phyloP scores from a whole-genome alignment of 2,113 vertebrate species.

The Eublepharis macularius region DNA sequence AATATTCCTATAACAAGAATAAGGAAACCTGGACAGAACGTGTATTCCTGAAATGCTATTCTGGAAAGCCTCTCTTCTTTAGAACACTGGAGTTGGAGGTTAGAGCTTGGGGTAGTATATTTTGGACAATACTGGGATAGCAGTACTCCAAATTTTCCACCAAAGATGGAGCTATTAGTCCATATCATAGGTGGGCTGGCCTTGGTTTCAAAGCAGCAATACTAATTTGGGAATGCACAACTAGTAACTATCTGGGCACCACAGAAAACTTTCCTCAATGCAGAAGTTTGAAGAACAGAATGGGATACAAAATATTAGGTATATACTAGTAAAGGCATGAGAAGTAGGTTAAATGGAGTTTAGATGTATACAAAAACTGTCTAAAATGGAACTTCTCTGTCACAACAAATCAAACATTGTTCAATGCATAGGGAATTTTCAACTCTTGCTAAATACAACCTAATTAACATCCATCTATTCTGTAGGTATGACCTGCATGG shows the following conservation, averaged over 20 bases:
- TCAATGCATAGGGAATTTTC: rapidly evolving
- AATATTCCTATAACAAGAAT: neutral
- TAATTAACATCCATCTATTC: neutral
- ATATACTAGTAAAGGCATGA: neutral
- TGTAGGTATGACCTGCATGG: neutral
- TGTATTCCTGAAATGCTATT: neutral
- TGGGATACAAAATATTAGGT: neutral
- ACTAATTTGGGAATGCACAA: neutral
- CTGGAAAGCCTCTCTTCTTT: neutral
- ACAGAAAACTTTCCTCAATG: neutral
- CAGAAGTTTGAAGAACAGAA: neutral
- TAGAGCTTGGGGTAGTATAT: neutral
- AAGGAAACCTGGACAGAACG: neutral
- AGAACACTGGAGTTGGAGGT: neutral
- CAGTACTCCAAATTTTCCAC: neutral
- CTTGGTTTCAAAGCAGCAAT: neutral
- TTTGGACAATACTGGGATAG: neutral
- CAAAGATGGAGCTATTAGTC: neutral
- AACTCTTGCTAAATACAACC: neutral
- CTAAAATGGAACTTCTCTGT: neutral
- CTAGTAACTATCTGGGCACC: neutral
- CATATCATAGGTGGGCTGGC: neutral
- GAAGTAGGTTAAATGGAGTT: neutral
- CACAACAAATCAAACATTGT: neutral
- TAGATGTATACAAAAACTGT: neutral